Evolutionary conservation across 2,797 vertebrate species (phyloP).

Genomic region (Eospalax fontanierii): DNA sequence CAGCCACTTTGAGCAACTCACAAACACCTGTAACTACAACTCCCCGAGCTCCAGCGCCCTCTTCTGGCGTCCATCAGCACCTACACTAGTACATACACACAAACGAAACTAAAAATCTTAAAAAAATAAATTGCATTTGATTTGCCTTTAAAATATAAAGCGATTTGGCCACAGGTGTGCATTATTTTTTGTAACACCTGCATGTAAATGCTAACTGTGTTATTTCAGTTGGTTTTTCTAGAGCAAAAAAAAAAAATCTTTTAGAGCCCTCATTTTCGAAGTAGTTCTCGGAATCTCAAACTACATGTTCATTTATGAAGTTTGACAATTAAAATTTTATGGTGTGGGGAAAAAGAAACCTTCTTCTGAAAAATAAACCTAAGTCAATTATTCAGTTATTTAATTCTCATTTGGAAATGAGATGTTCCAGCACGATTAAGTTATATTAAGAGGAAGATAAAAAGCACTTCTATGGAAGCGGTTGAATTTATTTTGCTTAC

Average conservation of each 20-base stretch:
- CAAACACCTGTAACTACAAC: not conserved
- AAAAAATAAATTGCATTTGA: not conserved
- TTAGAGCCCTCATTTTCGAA: slow-evolving; percentile 61
- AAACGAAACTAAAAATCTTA: not conserved
- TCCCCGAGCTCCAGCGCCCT: not conserved
- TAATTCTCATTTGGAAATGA: slow-evolving; percentile 82
- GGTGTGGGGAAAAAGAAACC: not conserved
- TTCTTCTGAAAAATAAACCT: slow-evolving; percentile 69
- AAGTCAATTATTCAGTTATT: slow-evolving; percentile 79
- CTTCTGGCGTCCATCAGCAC: not conserved
- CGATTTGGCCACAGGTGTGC: slow-evolving; percentile 15
- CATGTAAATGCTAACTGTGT: slow-evolving; percentile 54
- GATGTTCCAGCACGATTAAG: slow-evolving; percentile 77
- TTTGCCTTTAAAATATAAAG: slow-evolving; percentile 63
- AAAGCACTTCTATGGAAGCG: slow-evolving; percentile 40
- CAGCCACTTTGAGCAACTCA: not conserved
- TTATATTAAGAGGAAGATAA: slow-evolving; percentile 48
- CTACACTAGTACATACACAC: not conserved
- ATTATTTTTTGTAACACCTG: slow-evolving; percentile 61
- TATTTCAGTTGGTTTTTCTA: slow-evolving; percentile 68
- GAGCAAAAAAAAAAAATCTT: slow-evolving; percentile 39
- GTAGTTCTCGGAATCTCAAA: slow-evolving; percentile 81
- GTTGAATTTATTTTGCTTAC: slow-evolving; percentile 64
- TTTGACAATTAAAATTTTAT: slow-evolving; percentile 82
- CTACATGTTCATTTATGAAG: slow-evolving; percentile 75